Base-by-base conservation (phyloP, 30 jellyfish, hydroid and myxozoan genomes). In the Nemopilema nomurai region DNA sequence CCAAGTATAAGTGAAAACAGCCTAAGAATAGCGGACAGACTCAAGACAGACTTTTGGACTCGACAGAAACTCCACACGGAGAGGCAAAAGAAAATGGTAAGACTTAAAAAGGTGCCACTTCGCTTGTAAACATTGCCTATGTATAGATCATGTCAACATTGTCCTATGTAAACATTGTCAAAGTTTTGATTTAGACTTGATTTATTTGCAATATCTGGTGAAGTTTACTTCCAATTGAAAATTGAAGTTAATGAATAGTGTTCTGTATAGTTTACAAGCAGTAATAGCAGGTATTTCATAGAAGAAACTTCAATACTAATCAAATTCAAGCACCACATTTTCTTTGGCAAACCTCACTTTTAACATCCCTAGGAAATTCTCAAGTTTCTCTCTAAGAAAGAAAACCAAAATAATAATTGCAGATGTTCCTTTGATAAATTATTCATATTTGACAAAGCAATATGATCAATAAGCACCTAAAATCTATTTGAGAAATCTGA, bases 21-120 rank as follows among this genome's bases (percentile, higher is more conserved):
- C 75, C 28, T 78, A 26, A 91, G 80, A 68, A 91, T 91, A 57
- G 97, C 92, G 1, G 93, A 83, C 75, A 91, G 91, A 65, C 53
- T 91, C 41, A 91, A 91, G 33, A 85, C 89, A 18, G 93, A 82
- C n/a, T 91, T 91, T 69, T 91, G 97, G 97, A 87, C 90, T 28
- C 81, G 97, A 75, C 97, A 91, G 68, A 57, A 69, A 49, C 83
- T 78, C 16, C 97, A 91, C 68, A 53, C 87, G 6, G 86, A 81
- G 51, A 84, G 66, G 73, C 97, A 91, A 63, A 86, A 84, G 33
- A 79, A 91, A 73, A 85, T 57, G 93, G 97, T 91, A 65, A 22
- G 94, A 19, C 4, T 17, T 17, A 1, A 1, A 49, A n/a, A n/a
- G n/a, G n/a, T n/a, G n/a, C n/a, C n/a, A n/a, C n/a, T n/a, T n/a